Evolutionary conservation across 2,888 invertebrate species (phyloP), one percentile per base, ranked within the genome.

Genomic region (Argyresthia goedartella): DNA sequence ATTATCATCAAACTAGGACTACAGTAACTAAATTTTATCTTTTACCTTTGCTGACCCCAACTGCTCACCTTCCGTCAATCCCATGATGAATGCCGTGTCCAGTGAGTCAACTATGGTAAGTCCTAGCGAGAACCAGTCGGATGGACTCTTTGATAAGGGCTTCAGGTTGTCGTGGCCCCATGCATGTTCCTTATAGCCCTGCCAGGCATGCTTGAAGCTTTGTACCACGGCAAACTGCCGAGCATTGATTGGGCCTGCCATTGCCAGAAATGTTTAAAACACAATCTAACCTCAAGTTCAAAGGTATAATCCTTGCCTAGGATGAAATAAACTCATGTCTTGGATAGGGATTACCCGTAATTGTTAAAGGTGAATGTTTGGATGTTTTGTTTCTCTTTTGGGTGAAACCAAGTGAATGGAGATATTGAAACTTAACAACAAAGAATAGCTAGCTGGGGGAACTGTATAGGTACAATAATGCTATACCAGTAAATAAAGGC

Each of bases 151-250:
- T 0, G 95, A 92, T 36, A 98, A 91, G 0, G 99, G 99, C 66
- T 94, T 95, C 45, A 99, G 87, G 70, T 98, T 96, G 73, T 99
- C 99, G 65, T 96, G 95, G 1, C 99, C 99, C 99, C 99, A 99
- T 0, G 99, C 98, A 78, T 92, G 94, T 54, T 92, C 90, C 71
- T 93, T 95, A 76, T 99, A 99, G 0, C 96, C 98, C 52, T 88
- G 89, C 98, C 98, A 99, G 0, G 98, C 97, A 78, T 98, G 97
- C 66, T 91, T 91, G 69, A 99, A 96, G 4, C 97, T 97, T 33
- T 91, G 90, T 0, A 96, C 93, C 9, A 99, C 94, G 2, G 95
- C 95, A 59, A 85, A 82, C 74, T 99, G 98, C 11, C 93, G 88
- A 9, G 89, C 89, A 69, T 95, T 98, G 55, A 90, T 89, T 1